Evolutionary conservation across 2,113 vertebrate species (phyloP).

Genomic region (Gobio gobio): DNA sequence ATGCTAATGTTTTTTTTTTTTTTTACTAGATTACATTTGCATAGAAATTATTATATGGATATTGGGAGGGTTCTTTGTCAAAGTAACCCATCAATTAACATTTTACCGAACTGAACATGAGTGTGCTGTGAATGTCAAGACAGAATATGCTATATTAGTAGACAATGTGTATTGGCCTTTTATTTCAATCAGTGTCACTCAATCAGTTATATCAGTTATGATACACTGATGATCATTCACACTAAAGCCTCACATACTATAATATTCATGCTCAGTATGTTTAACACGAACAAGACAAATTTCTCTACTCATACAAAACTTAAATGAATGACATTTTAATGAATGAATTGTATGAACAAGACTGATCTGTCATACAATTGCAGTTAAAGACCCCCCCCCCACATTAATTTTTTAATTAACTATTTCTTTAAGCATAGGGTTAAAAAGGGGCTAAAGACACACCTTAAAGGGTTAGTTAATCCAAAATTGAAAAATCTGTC

Average conservation of each 20-base stretch:
- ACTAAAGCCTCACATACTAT: neutral
- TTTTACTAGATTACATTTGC: slow-evolving; percentile 12
- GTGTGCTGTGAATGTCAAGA: neutral
- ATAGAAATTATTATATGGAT: slow-evolving; percentile 20
- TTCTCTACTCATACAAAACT: neutral
- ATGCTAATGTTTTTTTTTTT: neutral
- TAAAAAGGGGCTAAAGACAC: no score
- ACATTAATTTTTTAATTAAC: no score
- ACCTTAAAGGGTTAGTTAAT: no score
- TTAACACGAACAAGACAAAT: neutral
- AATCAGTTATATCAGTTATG: no score
- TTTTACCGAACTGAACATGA: neutral
- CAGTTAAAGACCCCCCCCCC: no score
- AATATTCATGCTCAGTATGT: neutral
- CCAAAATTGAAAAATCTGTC: no score
- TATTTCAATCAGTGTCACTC: neutral
- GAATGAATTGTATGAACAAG: neutral
- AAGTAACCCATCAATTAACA: slow-evolving; percentile 9
- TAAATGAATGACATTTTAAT: no score
- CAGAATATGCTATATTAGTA: neutral
- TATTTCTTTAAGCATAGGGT: no score
- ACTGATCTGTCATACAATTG: neutral
- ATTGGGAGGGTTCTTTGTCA: neutral
- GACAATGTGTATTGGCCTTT: neutral
- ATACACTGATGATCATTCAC: neutral